Evolutionary conservation across 2,113 vertebrate species (phyloP), one percentile per base, ranked within the genome.

Genomic region (Phylloscopus trochiloides): DNA sequence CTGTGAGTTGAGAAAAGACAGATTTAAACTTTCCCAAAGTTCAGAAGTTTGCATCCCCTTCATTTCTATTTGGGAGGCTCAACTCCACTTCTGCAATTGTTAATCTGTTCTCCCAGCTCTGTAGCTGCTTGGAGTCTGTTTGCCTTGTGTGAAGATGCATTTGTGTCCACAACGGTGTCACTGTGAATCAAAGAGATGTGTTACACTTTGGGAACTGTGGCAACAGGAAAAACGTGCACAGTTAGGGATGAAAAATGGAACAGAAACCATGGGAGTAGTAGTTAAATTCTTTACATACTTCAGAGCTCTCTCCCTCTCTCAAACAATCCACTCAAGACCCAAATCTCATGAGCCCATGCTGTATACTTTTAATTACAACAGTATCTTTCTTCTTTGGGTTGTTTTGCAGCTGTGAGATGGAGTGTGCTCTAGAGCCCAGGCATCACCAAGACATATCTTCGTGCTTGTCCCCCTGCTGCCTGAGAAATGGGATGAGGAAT

Each of bases 1-100:
- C 84, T 94, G 89, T 17, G 80, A 95, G 91, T 70, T 94, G 92
- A 97, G 88, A 86, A 95, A 94, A 96, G 94, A 76, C 94, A 96
- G 94, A 92, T 90, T 93, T 88, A 89, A 97, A 90, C 90, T 96
- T 96, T 85, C 85, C 47, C 82, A 93, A 92, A 94, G 94, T 96
- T 96, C 94, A 95, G 92, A 71, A 94, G 94, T 94, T 96, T 97
- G 81, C 62, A 82, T 88, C 78, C 92, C 90, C 34, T 95, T 91
- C 51, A 14, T 66, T 90, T 88, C 82, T 90, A 5, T 94, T 80
- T 92, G 88, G 87, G 96, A 94, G 82, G 81, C 87, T 96, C 63
- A 48, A 9, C 34, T 75, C 54, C 50, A 45, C 51, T 28, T 87
- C 76, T 72, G 70, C 79, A 32, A 31, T 29, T 88, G 72, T 80